Base-by-base conservation (phyloP, 2,113 vertebrate genomes). In the Merops nubicus region DNA sequence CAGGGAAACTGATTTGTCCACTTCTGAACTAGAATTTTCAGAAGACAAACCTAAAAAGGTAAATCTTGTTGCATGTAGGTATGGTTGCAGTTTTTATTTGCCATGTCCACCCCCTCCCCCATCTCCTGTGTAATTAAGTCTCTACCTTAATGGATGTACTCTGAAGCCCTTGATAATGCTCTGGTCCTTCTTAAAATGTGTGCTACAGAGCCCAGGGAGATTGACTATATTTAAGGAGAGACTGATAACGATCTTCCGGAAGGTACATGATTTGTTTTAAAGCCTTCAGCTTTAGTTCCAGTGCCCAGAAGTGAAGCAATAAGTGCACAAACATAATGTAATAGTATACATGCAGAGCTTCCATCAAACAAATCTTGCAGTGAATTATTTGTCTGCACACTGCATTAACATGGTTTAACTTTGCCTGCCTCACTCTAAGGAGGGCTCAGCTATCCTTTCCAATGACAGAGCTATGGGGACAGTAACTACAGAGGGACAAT, bases 61-160 rank as follows among this genome's bases (percentile, higher is more conserved):
- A 70, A 81, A 84, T 95, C 38, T 70, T 84, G 45, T 3, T 74
- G 59, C 50, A 91, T 47, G 12, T 73, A 51, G 76, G 60, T 70
- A 73, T 59, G 64, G 47, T 68, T 84, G 68, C 38, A 80, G 63
- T 91, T 81, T 89, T 84, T 88, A 65, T 80, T 97, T 89, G 64
- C 67, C 64, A 28, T 40, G 68, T 40, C 50, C 59, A 40, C 7
- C 28, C 67, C 6, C 34, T 40, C 33, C 25, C 15, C 12, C 31
- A 2, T 0, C 34, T 87, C 29, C 33, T 67, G 62, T 84, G 51
- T 93, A 82, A 82, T 94, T 94, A 93, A 82, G 85, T 88, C 70
- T 95, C 59, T 68, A 0, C 47, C 34, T 73, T 91, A 89, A 95
- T 93, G 89, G 94, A 85, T 63, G 51, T 62, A 25, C 70, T 81